Conservation (phyloP, 2,113 vertebrate genomes). For the Nansenia antarctica region DNA sequence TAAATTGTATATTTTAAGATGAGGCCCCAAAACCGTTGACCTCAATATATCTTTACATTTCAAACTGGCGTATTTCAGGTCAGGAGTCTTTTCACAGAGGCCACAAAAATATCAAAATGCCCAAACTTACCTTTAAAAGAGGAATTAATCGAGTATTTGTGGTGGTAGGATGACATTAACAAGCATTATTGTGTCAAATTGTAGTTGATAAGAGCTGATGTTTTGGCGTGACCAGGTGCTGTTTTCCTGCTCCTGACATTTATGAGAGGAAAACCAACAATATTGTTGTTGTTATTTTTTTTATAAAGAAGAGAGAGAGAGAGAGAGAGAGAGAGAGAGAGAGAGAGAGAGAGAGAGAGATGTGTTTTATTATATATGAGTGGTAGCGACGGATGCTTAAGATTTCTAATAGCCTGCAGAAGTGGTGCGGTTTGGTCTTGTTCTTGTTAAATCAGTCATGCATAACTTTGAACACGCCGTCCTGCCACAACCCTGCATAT, state of each 20-base stretch:
- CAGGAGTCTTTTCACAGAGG: not conserved
- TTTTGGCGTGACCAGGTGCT: not conserved
- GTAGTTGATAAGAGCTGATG: not conserved
- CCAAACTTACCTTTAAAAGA: not conserved
- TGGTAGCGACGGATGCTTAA: not conserved
- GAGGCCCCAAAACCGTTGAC: not conserved
- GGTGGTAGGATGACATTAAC: not conserved
- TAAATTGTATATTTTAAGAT: not conserved
- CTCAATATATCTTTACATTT: not conserved
- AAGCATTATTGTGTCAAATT: too few species aligned
- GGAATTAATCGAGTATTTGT: not conserved
- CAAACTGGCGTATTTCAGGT: not conserved
- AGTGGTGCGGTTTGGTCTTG: constrained; percentile 15
- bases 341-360: too few species aligned
- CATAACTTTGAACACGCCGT: not conserved
- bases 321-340: too few species aligned
- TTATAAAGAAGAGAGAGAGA: too few species aligned
- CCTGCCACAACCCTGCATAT: not conserved
- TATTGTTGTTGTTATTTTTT: not conserved
- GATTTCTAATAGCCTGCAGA: constrained; percentile 6
- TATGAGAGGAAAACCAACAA: not conserved
- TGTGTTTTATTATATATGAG: constrained; percentile 3
- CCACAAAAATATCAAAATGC: too few species aligned
- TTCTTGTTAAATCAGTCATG: constrained; percentile 20
- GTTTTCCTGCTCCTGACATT: not conserved